These are phyloP conservation scores for Sebastes oblongus DNA, from an alignment of 2,797 vertebrate genomes.

Conservation along the genomic window DNA sequence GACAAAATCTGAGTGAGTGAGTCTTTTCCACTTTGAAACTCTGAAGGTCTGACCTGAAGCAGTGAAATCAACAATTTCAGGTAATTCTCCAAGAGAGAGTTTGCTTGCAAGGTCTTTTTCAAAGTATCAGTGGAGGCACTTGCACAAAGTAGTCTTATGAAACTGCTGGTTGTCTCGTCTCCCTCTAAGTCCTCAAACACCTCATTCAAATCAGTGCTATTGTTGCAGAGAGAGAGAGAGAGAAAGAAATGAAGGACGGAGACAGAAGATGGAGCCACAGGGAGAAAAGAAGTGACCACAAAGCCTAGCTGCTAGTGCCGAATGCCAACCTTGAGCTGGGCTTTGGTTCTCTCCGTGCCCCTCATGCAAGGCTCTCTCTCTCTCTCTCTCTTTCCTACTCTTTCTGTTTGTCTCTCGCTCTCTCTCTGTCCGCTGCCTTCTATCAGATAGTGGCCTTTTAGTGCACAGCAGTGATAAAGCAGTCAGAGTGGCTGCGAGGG, in stretches of 20 bases:
- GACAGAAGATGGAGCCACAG: constrained; percentile 28
- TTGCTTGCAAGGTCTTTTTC: constrained; percentile 22
- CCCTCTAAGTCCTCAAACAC: constrained; percentile 12
- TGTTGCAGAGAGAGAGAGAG: constrained; percentile 1
- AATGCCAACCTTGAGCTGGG: constrained; percentile 62
- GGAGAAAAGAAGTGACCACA: constrained; percentile 31
- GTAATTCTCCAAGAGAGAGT: neutral
- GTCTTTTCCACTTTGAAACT: constrained; percentile 44
- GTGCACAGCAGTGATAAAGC: constrained; percentile 72
- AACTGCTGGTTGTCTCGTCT: constrained; percentile 23
- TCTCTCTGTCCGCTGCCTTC: constrained; percentile 31
- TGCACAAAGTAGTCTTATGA: constrained; percentile 30
- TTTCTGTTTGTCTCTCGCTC: constrained; percentile 23
- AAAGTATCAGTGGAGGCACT: constrained; percentile 3
- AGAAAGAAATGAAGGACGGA: neutral
- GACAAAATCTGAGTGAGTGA: constrained; percentile 43
- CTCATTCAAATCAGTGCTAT: constrained; percentile 15
- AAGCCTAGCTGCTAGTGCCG: constrained; percentile 36
- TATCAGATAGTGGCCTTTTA: constrained; percentile 78
- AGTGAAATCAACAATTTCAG: constrained; percentile 25
- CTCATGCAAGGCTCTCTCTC: constrained; percentile 13
- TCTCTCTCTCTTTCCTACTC: constrained; percentile 2
- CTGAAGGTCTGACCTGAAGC: constrained; percentile 15
- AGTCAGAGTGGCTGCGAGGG: constrained; percentile 59
- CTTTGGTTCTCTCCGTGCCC: constrained; percentile 18